phyloP scores from a whole-genome alignment of 2,888 invertebrate species.

The Mythimna vitellina region DNA sequence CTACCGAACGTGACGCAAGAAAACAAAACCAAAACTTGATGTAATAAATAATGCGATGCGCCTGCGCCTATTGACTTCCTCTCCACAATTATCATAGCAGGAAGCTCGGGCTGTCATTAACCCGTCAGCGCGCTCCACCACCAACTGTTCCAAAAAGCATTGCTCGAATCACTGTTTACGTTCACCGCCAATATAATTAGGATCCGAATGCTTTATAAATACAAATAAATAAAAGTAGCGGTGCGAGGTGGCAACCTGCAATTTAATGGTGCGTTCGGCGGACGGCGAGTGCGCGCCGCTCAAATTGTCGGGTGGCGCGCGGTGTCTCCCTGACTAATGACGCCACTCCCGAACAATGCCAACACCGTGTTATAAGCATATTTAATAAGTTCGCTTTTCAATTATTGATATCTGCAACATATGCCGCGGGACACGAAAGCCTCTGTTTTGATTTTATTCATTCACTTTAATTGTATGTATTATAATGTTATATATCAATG shows the following conservation, averaged over 20 bases:
- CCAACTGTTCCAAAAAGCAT: slow-evolving; percentile 88
- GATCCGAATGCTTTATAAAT: slow-evolving; percentile 87
- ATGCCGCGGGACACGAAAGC: slow-evolving; percentile 73
- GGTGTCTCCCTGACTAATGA: slow-evolving; percentile 88
- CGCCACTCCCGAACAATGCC: slow-evolving; percentile 79
- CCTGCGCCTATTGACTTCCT: slow-evolving; percentile 84
- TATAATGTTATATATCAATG: slow-evolving; percentile 58
- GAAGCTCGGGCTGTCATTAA: slow-evolving; percentile 88
- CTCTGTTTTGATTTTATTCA: slow-evolving; percentile 50
- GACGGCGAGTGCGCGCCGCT: slow-evolving; percentile 69
- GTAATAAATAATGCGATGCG: slow-evolving; percentile 87
- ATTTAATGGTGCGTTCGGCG: slow-evolving; percentile 82
- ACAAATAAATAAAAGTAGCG: slow-evolving; percentile 88
- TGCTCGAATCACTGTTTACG: slow-evolving; percentile 84
- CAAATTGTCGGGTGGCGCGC: slow-evolving; percentile 85
- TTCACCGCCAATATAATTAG: slow-evolving; percentile 85
- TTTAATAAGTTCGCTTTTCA: slow-evolving; percentile 81
- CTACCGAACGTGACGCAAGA: slow-evolving; percentile 80
- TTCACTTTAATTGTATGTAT: slow-evolving; percentile 59
- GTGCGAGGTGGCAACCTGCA: slow-evolving; percentile 87
- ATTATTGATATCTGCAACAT: slow-evolving; percentile 82
- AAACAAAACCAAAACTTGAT: slow-evolving; percentile 83
- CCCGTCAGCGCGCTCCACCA: slow-evolving; percentile 83
- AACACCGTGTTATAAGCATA: slow-evolving; percentile 80
- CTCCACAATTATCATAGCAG: slow-evolving; percentile 88